phyloP scores from a whole-genome alignment of 2,797 vertebrate species.

The Pitangus sulphuratus region DNA sequence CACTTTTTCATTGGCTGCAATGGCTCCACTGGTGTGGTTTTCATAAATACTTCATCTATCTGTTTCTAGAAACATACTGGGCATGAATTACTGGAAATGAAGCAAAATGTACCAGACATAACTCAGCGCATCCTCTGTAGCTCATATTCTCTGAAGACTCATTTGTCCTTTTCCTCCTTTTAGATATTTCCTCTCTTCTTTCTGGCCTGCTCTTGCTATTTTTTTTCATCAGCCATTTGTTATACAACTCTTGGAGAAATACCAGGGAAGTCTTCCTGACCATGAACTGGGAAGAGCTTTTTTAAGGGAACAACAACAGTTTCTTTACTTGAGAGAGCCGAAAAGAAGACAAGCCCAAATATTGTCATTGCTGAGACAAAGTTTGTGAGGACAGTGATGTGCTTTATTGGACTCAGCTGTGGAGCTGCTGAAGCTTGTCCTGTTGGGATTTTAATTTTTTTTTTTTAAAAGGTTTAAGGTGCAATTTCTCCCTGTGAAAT shows the following conservation, averaged over 20 bases:
- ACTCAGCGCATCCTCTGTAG: constrained; percentile 2
- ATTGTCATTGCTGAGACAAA: not conserved
- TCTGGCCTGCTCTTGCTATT: constrained; percentile 14
- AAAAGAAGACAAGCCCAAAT: not conserved
- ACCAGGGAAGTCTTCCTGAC: constrained; percentile 20
- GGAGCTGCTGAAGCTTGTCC: not conserved
- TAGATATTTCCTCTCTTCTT: constrained; percentile 46
- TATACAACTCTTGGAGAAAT: constrained; percentile 17
- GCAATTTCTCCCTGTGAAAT: not conserved
- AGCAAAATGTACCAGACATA: constrained; percentile 52
- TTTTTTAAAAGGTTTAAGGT: not conserved
- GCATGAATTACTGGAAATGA: constrained; percentile 25
- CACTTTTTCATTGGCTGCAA: not conserved
- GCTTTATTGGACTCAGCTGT: not conserved
- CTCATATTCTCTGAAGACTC: constrained; percentile 46
- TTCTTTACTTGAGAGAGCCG: not conserved
- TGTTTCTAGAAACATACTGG: not conserved
- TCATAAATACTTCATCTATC: not conserved
- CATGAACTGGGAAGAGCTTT: not conserved
- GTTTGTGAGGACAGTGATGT: not conserved
- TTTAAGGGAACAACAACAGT: not conserved
- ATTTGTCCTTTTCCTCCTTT: constrained; percentile 34
- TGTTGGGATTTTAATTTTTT: not conserved
- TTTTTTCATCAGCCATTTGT: constrained; percentile 9
- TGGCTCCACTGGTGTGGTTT: not conserved